Evolutionary conservation across 2,888 invertebrate genomes (phyloP), one percentile per base, ranked within the genome.

Genomic region (Dicyrtomina minuta): DNA sequence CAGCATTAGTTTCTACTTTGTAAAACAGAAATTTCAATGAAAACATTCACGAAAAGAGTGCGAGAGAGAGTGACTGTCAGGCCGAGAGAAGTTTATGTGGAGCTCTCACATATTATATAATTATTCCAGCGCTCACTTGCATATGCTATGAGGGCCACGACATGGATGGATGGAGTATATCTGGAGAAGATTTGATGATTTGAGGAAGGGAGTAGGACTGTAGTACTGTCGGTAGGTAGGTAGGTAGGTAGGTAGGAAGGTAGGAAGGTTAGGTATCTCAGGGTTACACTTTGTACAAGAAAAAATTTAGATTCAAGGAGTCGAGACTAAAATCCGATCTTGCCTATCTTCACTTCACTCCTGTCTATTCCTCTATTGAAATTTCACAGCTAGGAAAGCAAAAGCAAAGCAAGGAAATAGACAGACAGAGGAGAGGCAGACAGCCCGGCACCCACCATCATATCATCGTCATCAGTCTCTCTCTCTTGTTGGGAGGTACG

Each of bases 11-110:
- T 33, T 33, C 33, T 33, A 56, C n/a, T 27, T n/a, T 56, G 17
- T 2, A 58, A n/a, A 58, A 58, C 17, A n/a, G 41, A 58, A 58
- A 58, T 58, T 58, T 58, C 39, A 39, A 58, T 58, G 58, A 58
- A 58, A 44, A 44, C 44, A 44, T 44, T 13, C 43, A 43, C 24
- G 41, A 24, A 24, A 20, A 43, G 17, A 41, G 17, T 24, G n/a
- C 12, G 55, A 55, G 55, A 55, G 55, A 55, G 10, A 51, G 53
- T 13, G 53, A 5, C 4, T 17, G 55, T 17, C 13, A 22, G 55
- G 26, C 17, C 8, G 53, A 51, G 10, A 55, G 55, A 33, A 33
- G n/a, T n/a, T n/a, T n/a, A n/a, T n/a, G n/a, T n/a, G n/a, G n/a
- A n/a, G n/a, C n/a, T n/a, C n/a, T n/a, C n/a, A n/a, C n/a, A n/a